Evolutionary conservation across 2,797 vertebrate species (phyloP).

Genomic region (Notolepis coatsorum): DNA sequence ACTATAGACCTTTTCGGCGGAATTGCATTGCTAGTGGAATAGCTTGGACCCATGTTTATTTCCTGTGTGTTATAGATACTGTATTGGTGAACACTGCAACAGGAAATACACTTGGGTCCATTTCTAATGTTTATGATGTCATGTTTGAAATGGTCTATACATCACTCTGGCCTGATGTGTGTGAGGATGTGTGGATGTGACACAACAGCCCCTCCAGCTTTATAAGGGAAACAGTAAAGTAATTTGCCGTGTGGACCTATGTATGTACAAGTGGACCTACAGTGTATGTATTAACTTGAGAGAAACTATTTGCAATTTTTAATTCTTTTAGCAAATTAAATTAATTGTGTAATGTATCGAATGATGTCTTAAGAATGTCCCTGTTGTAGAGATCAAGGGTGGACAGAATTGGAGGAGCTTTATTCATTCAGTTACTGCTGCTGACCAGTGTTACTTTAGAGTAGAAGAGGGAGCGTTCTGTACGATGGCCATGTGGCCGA

Average conservation of each 20-base stretch:
- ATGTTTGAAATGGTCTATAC: too few species aligned
- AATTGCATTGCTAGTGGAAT: too few species aligned
- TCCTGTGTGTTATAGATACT: too few species aligned
- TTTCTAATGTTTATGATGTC: too few species aligned
- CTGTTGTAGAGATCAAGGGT: conserved; percentile 36
- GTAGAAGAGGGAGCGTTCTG: conserved; percentile 39
- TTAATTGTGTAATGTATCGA: conserved; percentile 36
- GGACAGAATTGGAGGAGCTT: conserved; percentile 50
- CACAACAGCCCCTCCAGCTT: conserved; percentile 48
- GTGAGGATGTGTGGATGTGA: too few species aligned
- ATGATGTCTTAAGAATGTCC: conserved; percentile 43
- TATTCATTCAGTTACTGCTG: conserved; percentile 63
- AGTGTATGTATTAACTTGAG: conserved; percentile 40
- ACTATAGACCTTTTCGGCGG: too few species aligned
- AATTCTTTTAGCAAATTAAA: conserved; percentile 34
- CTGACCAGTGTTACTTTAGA: conserved; percentile 53
- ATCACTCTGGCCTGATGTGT: too few species aligned
- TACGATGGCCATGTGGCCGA: conserved; percentile 40
- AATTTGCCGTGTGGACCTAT: too few species aligned
- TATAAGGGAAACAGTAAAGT: conserved; percentile 50
- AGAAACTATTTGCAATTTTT: conserved; percentile 51
- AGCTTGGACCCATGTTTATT: too few species aligned
- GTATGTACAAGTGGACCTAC: conserved; percentile 77
- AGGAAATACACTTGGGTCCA: too few species aligned
- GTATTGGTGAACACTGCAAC: too few species aligned